Percentiles rank a stretch among this genome's conserved stretches.
These are phyloP conservation scores for Micrasema longulum DNA, from an alignment of 1,140 invertebrate genomes.

Conservation along the genomic window DNA sequence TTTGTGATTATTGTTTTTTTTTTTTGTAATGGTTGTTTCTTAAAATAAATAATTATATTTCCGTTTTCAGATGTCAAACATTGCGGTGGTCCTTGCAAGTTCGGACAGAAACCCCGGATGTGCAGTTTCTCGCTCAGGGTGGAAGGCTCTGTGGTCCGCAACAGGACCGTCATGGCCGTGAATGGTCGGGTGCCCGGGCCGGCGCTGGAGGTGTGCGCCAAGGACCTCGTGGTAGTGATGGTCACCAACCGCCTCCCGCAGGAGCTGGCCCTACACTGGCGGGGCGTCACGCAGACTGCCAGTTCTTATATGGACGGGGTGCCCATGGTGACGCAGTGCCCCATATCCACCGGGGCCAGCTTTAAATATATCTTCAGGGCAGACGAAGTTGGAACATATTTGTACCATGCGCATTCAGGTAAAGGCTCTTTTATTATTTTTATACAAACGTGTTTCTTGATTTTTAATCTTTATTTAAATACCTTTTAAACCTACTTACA, in stretches of 20 bases:
- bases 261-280: slow-evolving; percentile 80
- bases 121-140: slow-evolving; percentile 63
- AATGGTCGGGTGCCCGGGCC: slow-evolving; percentile 87
- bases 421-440: slow-evolving; percentile 40
- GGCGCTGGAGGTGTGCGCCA: slow-evolving; percentile 80
- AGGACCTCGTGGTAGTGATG: slow-evolving; percentile 85
- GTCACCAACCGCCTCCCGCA: slow-evolving; percentile 80
- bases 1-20: too few species aligned
- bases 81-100: slow-evolving; percentile 65
- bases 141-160: slow-evolving; percentile 56
- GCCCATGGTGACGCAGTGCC: slow-evolving; percentile 81
- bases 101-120: slow-evolving; percentile 63
- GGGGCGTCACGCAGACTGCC: slow-evolving; percentile 78
- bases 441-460: too few species aligned
- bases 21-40: neutral
- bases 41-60: neutral
- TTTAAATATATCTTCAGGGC: slow-evolving; percentile 82
- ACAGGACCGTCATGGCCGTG: slow-evolving; percentile 69
- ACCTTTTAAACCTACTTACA: too few species aligned
- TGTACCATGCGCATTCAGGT: slow-evolving; percentile 78
- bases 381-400: slow-evolving; percentile 74
- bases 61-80: slow-evolving; percentile 61
- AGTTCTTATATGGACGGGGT: slow-evolving; percentile 86
- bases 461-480: too few species aligned
- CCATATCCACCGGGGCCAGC: slow-evolving; percentile 77